Base-by-base conservation (phyloP, 1,140 invertebrate species). In the Neomicropteryx cornuta region DNA sequence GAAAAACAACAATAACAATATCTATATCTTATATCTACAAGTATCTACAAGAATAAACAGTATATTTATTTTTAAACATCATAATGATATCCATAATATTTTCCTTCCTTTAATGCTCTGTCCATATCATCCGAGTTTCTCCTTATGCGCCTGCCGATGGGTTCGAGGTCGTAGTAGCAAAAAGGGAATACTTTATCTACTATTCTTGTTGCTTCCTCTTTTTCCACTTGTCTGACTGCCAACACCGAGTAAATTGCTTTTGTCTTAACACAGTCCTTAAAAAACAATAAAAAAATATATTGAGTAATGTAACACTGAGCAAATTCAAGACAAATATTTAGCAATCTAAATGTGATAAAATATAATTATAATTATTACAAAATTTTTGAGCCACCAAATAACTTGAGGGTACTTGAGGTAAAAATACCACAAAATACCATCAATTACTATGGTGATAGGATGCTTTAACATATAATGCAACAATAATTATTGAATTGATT, bases 81-180 rank as follows among this genome's bases (percentile, higher is more conserved):
- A 41, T 60, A 70, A 58, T 79, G 75, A 64, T 92, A 92, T 16
- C 88, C 88, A 68, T 85, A 88, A 49, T 80, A 74, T 47, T 72
- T 68, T 6, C 76, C 78, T 56, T 94, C 88, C 44, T 70, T 62
- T 52, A 83, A 88, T 0, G 86, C 84, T 64, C 75, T 77, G 2
- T 76, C 47, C 66, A 87, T 85, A 54, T 91, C 83, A 3, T 65
- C 52, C 1, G 82, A 87, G 53, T 83, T 85, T 33, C 83, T 68
- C 43, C 85, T 73, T 34, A 90, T 67, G 43, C 88, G 62, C 50
- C 93, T 70, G 2, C 93, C 93, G 37, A 97, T 74, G 3, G 93
- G 93, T 58, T 97, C 93, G 41, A 96, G 66, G 68, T 97, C 93
- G 42, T 77, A 75, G 55, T 97, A 97, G 62, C 94, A 98, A 56